Base-by-base conservation (phyloP, 2,888 invertebrate genomes). In the Caenorhabditis imperialis region DNA sequence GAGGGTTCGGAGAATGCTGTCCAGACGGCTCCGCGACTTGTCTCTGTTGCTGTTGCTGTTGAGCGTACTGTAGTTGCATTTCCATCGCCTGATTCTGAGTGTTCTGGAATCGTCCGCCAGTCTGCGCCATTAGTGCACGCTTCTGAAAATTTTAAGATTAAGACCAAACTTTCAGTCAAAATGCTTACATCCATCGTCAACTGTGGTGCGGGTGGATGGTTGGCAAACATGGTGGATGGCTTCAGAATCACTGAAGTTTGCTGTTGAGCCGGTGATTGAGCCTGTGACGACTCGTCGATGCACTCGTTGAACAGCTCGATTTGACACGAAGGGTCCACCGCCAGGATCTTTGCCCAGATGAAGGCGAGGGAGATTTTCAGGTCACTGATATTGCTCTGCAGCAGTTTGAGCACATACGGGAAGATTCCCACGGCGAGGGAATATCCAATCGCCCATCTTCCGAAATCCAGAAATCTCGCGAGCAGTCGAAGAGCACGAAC, bases 281-380 rank as follows among this genome's bases (percentile, higher is more conserved):
- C 25, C 37, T 63, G 54, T 7, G 35, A 25, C 6, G 60, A 58
- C 30, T 62, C 55, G 40, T 58, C 60, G 23, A 60, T 37, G 30
- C 62, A 63, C 20, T 79, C 84, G 70, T 86, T 84, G 74, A 88
- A 82, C 22, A 86, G 96, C 95, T 12, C 95, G 93, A 87, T 92
- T 92, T 98, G 97, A 88, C 97, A 98, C 50, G 93, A 94, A 88
- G 93, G 93, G 89, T 99, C 98, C 5, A 97, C 95, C 30, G 97
- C 96, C 67, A 99, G 91, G 85, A 99, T 87, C 75, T 97, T 96
- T 18, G 99, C 96, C 99, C 99, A 99, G 84, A 99, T 97, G 89
- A 96, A 97, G 45, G 98, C 96, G 84, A 99, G 91, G 72, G 96
- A 91, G 7, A 96, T 94, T 67, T 96, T 91, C 81, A 99, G 90